Conservation (phyloP, 2,113 vertebrate species). For the Cyanoliseus patagonus region DNA sequence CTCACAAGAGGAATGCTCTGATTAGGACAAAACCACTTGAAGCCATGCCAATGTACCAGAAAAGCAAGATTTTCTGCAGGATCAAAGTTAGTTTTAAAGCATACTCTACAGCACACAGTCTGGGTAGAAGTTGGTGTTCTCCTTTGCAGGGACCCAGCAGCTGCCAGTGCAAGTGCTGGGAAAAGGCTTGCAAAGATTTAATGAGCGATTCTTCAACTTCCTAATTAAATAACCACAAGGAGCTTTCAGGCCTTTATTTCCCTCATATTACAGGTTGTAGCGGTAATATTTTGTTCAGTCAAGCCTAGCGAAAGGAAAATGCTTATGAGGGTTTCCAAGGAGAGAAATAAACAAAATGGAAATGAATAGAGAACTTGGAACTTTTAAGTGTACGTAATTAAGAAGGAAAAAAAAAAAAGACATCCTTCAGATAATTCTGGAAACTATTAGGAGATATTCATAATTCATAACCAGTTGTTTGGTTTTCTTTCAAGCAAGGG, state of each 20-base stretch:
- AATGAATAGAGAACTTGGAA: slow-evolving; percentile 64
- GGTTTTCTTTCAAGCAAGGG: slow-evolving; percentile 58
- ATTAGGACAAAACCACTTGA: background rate
- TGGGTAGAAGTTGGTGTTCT: background rate
- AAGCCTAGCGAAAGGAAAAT: slow-evolving; percentile 49
- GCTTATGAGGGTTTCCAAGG: slow-evolving; percentile 62
- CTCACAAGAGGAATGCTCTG: background rate
- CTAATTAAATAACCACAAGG: slow-evolving; percentile 45
- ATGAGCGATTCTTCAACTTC: slow-evolving; percentile 13
- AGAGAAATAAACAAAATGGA: slow-evolving; percentile 66
- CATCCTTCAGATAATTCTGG: slow-evolving; percentile 64
- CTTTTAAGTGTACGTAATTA: slow-evolving; percentile 54
- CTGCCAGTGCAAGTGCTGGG: background rate
- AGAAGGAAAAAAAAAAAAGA: slow-evolving; percentile 47
- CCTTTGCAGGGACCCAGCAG: background rate
- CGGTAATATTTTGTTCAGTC: slow-evolving; percentile 50
- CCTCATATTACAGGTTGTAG: slow-evolving; percentile 37
- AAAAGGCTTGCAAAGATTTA: slow-evolving; percentile 12
- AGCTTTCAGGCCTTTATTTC: slow-evolving; percentile 10
- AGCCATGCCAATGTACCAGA: background rate
- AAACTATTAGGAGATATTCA: slow-evolving; percentile 63
- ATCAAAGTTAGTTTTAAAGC: background rate
- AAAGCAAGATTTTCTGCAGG: background rate
- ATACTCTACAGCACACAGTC: background rate
- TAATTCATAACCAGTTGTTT: slow-evolving; percentile 61